These are phyloP conservation scores for Trachops cirrhosus DNA, from an alignment of 2,797 vertebrate species.

Conservation along the genomic window DNA sequence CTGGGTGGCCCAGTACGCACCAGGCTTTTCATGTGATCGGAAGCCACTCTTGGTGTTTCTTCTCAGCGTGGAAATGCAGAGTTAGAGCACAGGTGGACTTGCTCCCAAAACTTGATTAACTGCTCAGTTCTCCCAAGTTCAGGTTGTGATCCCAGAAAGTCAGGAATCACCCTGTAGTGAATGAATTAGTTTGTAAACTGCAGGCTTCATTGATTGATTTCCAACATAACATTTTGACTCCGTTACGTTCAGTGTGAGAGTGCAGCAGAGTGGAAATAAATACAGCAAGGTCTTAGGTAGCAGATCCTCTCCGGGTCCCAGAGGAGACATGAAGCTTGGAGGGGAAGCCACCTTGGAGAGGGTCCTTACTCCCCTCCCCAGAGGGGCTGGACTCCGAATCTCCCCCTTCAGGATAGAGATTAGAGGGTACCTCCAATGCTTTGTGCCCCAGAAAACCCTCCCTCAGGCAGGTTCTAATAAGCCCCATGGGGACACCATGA, in stretches of 20 bases:
- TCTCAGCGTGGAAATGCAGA: fast-evolving
- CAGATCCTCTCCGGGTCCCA: background rate
- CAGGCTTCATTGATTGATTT: background rate
- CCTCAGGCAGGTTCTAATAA: background rate
- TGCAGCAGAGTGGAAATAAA: background rate
- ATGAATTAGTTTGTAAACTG: background rate
- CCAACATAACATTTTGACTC: background rate
- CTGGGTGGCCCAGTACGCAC: background rate
- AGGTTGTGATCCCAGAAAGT: background rate
- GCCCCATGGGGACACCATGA: background rate
- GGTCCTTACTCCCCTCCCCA: background rate
- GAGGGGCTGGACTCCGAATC: too few relatives aligned
- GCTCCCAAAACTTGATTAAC: background rate
- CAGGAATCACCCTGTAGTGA: background rate
- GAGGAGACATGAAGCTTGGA: background rate
- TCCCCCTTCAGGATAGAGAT: background rate
- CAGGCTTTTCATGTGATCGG: background rate
- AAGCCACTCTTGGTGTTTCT: background rate
- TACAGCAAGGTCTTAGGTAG: background rate
- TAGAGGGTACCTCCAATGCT: background rate
- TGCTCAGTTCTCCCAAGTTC: background rate
- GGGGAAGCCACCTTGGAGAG: too few relatives aligned
- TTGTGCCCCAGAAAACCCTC: background rate
- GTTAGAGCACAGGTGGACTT: background rate
- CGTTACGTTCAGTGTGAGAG: background rate